Percentiles rank a stretch among this genome's conserved stretches.
Evolutionary conservation across 2,888 invertebrate species (phyloP).

Genomic region (Drosophila atripex): DNA sequence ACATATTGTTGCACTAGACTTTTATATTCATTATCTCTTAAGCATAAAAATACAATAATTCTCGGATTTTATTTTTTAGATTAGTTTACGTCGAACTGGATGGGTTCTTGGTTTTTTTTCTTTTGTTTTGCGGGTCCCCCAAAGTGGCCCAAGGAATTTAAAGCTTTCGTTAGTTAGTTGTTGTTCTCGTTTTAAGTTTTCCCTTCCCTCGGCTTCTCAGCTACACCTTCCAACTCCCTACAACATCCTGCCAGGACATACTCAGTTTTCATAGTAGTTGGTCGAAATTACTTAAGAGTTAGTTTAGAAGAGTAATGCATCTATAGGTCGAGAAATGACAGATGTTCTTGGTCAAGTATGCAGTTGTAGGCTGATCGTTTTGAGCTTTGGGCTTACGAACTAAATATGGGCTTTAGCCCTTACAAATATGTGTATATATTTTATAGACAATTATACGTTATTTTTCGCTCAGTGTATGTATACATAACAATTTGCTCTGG

Average conservation of each 20-base stretch:
- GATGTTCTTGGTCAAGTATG: slow-evolving; percentile 26
- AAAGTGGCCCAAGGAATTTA: slow-evolving; percentile 51
- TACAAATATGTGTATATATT: slow-evolving; percentile 13
- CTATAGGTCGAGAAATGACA: neutral
- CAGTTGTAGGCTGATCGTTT: slow-evolving; percentile 14
- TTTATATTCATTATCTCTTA: slow-evolving; percentile 45
- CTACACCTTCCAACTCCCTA: neutral
- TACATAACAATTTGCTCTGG: slow-evolving; percentile 25
- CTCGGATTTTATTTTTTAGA: slow-evolving; percentile 13
- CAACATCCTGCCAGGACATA: neutral
- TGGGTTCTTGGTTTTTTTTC: slow-evolving; percentile 54
- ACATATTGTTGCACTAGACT: slow-evolving; percentile 62
- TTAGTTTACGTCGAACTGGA: slow-evolving; percentile 52
- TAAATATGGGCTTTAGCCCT: slow-evolving; percentile 16
- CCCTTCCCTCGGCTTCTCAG: slow-evolving; percentile 33
- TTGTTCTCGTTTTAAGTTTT: slow-evolving; percentile 17
- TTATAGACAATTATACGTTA: slow-evolving; percentile 1
- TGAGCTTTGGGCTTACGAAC: slow-evolving; percentile 40
- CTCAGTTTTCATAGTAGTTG: slow-evolving; percentile 5
- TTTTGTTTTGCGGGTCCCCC: slow-evolving; percentile 32
- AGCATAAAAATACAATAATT: slow-evolving; percentile 42
- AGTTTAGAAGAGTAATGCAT: neutral
- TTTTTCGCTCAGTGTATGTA: neutral
- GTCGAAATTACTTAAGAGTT: slow-evolving; percentile 34
- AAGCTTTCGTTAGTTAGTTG: slow-evolving; percentile 71